A percentile compares a stretch with the other conserved stretches of the same genome.
Conservation (phyloP, 2,888 invertebrate genomes). For the Ethmia dodecea region DNA sequence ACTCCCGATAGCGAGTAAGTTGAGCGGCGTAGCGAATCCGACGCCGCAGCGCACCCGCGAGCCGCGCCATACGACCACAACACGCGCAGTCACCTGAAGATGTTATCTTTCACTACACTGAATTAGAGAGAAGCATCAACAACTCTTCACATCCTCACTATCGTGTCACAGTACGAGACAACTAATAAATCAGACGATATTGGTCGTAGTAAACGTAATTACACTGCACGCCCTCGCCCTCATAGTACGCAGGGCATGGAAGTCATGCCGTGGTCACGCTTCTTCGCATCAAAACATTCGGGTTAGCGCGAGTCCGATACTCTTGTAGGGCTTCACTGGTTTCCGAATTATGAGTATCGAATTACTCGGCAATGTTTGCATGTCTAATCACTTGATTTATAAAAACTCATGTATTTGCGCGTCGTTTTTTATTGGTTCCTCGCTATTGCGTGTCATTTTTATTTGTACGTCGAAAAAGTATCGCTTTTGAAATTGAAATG, state of each 20-base stretch:
- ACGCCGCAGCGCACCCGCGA: constrained; percentile 42
- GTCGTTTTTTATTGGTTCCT: constrained; percentile 70
- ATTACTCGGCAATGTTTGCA: constrained; percentile 46
- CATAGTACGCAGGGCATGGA: constrained; percentile 75
- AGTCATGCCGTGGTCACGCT: constrained; percentile 74
- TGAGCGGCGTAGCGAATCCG: constrained; percentile 52
- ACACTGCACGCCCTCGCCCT: constrained; percentile 69
- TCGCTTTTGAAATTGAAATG: no score
- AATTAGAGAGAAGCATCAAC: constrained; percentile 66
- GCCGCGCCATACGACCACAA: constrained; percentile 44
- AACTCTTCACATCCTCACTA: constrained; percentile 65
- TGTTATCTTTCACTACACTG: constrained; percentile 42
- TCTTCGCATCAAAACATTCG: constrained; percentile 68
- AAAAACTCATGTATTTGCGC: constrained; percentile 67
- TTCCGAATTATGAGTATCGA: constrained; percentile 37
- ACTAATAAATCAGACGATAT: constrained; percentile 78
- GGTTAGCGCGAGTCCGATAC: constrained; percentile 39
- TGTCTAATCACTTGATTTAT: constrained; percentile 54
- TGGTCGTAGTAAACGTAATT: constrained; percentile 77
- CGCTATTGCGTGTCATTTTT: constrained; percentile 73
- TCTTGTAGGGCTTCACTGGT: constrained; percentile 31
- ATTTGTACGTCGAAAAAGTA: constrained; percentile 66
- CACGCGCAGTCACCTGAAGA: constrained; percentile 34
- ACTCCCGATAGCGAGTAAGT: constrained; percentile 69
- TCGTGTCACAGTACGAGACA: constrained; percentile 72